Evolutionary conservation across 2,113 vertebrate species (phyloP).

Genomic region (Canis aureus): DNA sequence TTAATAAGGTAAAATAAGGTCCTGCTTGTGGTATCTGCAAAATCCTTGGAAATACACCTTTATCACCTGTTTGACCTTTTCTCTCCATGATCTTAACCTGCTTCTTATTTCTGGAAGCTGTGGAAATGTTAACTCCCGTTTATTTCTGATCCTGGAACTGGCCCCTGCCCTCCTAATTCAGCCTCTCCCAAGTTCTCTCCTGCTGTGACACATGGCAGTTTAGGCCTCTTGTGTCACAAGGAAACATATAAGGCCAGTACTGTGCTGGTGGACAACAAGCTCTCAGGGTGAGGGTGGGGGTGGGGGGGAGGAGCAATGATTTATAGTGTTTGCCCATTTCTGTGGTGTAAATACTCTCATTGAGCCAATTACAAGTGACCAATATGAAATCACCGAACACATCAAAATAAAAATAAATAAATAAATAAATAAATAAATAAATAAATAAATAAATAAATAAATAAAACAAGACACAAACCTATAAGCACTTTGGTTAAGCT

Average conservation of each 20-base stretch:
- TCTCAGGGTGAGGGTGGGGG: background rate
- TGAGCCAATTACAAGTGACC: background rate
- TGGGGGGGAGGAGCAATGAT: fast-evolving
- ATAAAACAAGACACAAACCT: background rate
- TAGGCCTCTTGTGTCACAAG: background rate
- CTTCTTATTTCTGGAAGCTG: constrained; percentile 4
- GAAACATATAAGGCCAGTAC: background rate
- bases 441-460: too few relatives aligned
- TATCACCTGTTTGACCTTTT: background rate
- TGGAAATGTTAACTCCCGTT: background rate
- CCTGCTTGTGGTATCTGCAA: background rate
- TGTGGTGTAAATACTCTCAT: background rate
- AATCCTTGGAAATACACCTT: background rate
- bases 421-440: too few relatives aligned
- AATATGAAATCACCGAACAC: background rate
- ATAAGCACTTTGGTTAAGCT: background rate
- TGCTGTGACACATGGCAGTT: background rate
- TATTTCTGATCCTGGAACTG: constrained; percentile 35
- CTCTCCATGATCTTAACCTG: background rate
- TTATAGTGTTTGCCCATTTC: constrained; percentile 3
- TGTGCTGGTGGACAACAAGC: background rate
- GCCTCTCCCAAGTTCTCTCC: background rate
- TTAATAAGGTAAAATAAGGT: background rate
- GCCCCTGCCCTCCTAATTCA: background rate
- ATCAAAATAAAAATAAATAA: too few relatives aligned